Conservation (phyloP, 2,888 invertebrate genomes). For the Baronia brevicornis region DNA sequence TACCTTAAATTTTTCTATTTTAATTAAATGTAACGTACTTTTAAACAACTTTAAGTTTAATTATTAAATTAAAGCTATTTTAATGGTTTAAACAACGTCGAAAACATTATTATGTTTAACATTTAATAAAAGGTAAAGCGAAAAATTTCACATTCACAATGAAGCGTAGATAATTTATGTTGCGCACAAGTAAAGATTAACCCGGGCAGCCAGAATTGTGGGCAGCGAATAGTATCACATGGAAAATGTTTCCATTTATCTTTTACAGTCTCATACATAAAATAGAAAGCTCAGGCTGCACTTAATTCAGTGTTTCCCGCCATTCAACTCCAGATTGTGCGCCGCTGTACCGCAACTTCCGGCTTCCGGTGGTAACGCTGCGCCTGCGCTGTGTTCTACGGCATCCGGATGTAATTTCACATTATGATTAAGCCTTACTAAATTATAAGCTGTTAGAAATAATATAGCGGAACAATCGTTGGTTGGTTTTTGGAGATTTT, state of each 20-base stretch:
- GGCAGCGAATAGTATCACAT: conserved; percentile 34
- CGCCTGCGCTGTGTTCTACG: conserved; percentile 51
- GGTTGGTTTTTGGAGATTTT: too few species aligned
- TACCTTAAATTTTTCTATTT: too few species aligned
- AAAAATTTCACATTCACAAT: not conserved
- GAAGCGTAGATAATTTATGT: conserved; percentile 1
- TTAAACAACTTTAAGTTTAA: too few species aligned
- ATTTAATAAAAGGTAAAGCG: not conserved
- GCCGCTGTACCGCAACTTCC: conserved; percentile 70
- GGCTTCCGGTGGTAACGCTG: conserved; percentile 59
- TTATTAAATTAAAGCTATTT: too few species aligned
- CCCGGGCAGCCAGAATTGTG: conserved; percentile 27
- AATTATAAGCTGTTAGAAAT: conserved; percentile 4
- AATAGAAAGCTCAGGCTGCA: conserved; percentile 56
- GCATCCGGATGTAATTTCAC: conserved; percentile 47
- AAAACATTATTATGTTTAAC: too few species aligned
- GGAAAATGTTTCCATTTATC: conserved; percentile 54
- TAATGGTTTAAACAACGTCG: too few species aligned
- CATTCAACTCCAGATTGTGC: conserved; percentile 70
- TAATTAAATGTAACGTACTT: too few species aligned
- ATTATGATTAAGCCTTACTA: conserved; percentile 24
- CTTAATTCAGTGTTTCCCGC: conserved; percentile 73
- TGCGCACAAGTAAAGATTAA: conserved; percentile 29
- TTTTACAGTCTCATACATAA: conserved; percentile 59
- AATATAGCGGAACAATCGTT: too few species aligned